Evolutionary conservation across 2,797 vertebrate genomes (phyloP), one percentile per base, ranked within the genome.

Genomic region (Galagoides demidoff): DNA sequence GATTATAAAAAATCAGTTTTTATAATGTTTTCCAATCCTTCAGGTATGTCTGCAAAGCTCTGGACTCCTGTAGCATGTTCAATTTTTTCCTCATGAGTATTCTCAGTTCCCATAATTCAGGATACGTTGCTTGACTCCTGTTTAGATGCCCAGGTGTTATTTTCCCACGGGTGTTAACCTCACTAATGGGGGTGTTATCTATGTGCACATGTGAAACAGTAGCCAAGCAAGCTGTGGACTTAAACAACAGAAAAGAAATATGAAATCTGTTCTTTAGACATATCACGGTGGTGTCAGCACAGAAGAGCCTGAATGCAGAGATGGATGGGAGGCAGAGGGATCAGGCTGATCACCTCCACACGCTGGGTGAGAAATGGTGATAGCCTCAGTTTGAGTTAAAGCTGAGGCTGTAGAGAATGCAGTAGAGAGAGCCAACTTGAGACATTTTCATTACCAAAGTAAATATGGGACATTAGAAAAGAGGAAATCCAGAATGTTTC

Each of bases 391-490:
- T 14, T 84, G 52, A 83, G 68, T 63, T 81, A 90, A 64, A 81
- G 17, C 25, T 17, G 14, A 13, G 25, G 13, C 29, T 61, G 63
- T 22, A 57, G 7, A 27, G 78, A 8, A 63, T 20, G 3, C 3
- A 59, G 31, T 20, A 29, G 74, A 85, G 25, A 89, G 19, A 74
- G 31, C 5, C 49, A 92, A 49, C 23, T 0, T 14, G 20, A 73
- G 39, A 86, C n/a, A 43, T 61, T 86, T 95, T 90, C 55, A 88
- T 89, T 85, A 71, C 89, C 45, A 85, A 68, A 82, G 83, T 90
- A 78, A 90, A 94, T 63, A 85, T n/a, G 16, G 7, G 20, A 20
- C 23, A 37, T 39, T 23, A 29, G 20, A 82, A 37, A 94, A 89
- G n/a, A 31, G 20, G 13, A 92, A 88, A 87, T 79, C 57, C 64